Evolutionary conservation across 2,113 vertebrate genomes (phyloP), one percentile per base, ranked within the genome.

Genomic region (Callipepla squamata): DNA sequence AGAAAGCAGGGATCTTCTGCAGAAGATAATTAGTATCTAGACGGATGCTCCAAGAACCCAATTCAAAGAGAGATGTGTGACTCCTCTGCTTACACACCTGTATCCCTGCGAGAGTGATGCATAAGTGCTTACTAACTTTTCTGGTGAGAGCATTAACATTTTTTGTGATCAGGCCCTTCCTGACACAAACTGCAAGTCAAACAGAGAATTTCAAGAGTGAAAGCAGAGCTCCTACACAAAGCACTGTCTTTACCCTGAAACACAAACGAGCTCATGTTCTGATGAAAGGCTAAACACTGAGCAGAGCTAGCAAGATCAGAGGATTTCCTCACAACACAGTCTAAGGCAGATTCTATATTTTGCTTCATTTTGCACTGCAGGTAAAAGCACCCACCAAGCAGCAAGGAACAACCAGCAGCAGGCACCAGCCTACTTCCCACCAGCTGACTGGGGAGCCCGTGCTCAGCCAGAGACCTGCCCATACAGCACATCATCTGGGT

Each of bases 21-120:
- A 80, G 79, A 92, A 94, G 76, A 90, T 94, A 94, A 93, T 95
- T 93, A 96, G 87, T 91, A 91, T 87, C 85, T 90, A 81, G 51
- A 75, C 20, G 40, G 94, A 90, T 94, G 87, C 85, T 94, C 76
- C 69, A 42, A 95, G 79, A 92, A 77, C 70, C 55, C 1, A 21
- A 91, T 94, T 94, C 91, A 95, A 95, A 95, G 91, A 76, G 66
- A 90, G 19, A 80, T 36, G 34, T 53, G 77, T 90, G 89, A 81
- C 91, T 96, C 45, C 72, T 59, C 57, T 69, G 3, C 85, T 94
- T 72, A 90, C 77, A 79, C 83, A 93, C 74, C 80, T 79, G 53
- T 84, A 94, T 45, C 40, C 19, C 84, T 42, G 69, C 69, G 93
- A 81, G 66, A 86, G 62, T 57, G 76, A 91, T 0, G 7, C 1